Conservation (phyloP, 2,113 vertebrate genomes). For the Petrocephalus microphthalmus region DNA sequence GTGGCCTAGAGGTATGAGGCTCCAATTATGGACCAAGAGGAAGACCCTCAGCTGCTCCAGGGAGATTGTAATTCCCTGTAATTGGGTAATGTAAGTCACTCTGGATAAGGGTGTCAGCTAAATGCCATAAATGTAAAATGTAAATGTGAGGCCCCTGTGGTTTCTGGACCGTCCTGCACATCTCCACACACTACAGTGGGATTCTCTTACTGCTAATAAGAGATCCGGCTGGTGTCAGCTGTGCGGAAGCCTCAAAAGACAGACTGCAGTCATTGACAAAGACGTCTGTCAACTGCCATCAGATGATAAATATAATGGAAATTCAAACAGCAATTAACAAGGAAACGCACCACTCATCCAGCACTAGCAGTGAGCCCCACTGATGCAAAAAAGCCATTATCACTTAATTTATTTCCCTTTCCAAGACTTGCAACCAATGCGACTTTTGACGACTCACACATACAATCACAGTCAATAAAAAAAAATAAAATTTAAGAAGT, state of each 20-base stretch:
- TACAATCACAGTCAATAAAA: background rate
- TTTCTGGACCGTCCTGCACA: background rate
- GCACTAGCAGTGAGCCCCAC: background rate
- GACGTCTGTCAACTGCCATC: background rate
- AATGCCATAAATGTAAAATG: too few species aligned
- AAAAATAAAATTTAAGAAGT: background rate
- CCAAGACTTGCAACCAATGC: background rate
- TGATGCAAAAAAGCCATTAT: background rate
- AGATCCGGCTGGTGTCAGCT: background rate
- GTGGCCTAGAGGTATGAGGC: too few species aligned
- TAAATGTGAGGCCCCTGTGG: background rate
- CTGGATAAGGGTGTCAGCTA: too few species aligned
- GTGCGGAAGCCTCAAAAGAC: background rate
- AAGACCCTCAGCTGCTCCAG: too few species aligned
- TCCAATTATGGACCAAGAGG: too few species aligned
- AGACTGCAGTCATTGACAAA: background rate
- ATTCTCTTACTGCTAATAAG: background rate
- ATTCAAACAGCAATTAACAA: background rate
- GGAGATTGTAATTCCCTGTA: too few species aligned
- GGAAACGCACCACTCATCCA: background rate
- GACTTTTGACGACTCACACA: background rate
- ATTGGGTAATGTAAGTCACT: too few species aligned
- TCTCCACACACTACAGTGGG: background rate
- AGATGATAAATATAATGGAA: background rate
- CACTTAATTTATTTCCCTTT: background rate